Evolutionary conservation across 2,888 invertebrate species (phyloP).

Genomic region (Neoascia interrupta): DNA sequence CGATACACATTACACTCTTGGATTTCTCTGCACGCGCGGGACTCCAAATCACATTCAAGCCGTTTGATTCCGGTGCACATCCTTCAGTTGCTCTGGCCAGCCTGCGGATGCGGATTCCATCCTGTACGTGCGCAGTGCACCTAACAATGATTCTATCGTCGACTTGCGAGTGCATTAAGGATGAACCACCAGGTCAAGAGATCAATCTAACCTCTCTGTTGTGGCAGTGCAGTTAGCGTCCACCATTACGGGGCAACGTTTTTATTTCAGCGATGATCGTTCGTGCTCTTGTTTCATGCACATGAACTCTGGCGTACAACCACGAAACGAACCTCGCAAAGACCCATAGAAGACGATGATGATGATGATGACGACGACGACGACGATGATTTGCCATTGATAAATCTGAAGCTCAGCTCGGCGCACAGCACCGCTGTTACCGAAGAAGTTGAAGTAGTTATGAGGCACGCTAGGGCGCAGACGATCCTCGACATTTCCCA

Average conservation of each 20-base stretch:
- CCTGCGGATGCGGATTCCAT: conserved; percentile 61
- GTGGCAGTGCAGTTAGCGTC: conserved; percentile 40
- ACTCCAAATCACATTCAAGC: conserved; percentile 38
- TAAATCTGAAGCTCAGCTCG: conserved; percentile 50
- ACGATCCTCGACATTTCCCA: no score
- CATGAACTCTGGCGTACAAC: conserved; percentile 45
- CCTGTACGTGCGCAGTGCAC: conserved; percentile 53
- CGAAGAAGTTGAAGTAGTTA: conserved; percentile 17
- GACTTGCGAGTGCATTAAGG: conserved; percentile 66
- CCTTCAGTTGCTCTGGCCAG: conserved; percentile 41
- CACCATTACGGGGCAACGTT: conserved; percentile 28
- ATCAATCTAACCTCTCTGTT: conserved; percentile 63
- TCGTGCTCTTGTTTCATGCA: conserved; percentile 69
- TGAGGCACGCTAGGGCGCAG: conserved; percentile 44
- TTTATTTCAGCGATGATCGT: conserved; percentile 62
- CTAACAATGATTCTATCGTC: conserved; percentile 65
- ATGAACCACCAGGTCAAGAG: conserved; percentile 67
- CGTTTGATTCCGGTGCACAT: conserved; percentile 56
- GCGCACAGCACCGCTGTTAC: background rate
- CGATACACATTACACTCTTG: conserved; percentile 54
- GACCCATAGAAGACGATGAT: conserved; percentile 27
- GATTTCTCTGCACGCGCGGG: conserved; percentile 28
- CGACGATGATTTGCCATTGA: conserved; percentile 67
- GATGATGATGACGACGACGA: conserved; percentile 47
- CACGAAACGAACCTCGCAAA: conserved; percentile 23